Evolutionary conservation across 2,888 invertebrate genomes (phyloP), one percentile per base, ranked within the genome.

Genomic region (Synanthedon tipuliformis): DNA sequence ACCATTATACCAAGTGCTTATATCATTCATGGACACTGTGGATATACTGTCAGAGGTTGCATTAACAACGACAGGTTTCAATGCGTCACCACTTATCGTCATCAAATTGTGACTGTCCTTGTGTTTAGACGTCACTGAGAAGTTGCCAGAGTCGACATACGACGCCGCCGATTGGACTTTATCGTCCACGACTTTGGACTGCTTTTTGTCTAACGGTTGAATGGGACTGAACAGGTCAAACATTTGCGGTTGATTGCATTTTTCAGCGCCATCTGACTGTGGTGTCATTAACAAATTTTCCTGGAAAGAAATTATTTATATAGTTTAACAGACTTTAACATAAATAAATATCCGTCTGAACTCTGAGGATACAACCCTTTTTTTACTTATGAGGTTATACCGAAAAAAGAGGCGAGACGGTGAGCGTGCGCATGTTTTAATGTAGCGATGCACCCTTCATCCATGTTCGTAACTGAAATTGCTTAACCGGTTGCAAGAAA

Each of bases 1-100:
- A 81, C 83, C 87, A 86, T 91, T 90, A 69, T 92, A 89, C 92
- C 92, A 92, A 56, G 89, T 90, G 64, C 90, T 92, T 50, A 92
- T 88, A 74, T 92, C 91, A 60, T 88, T 88, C 73, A 89, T 88
- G 13, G 89, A 88, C 15, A 88, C 88, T 40, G 88, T 83, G 1
- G 87, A 83, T 60, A 87, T 82, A 40, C 78, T 86, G 51, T 88
- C 86, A 0, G 82, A 78, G 0, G 81, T 79, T 0, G 74, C 71
- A 54, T 85, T 80, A 1, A 75, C 69, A 0, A 74, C 73, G 0
- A 81, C 75, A 0, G 85, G 84, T 52, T 73, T 81, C 56, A 83
- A 54, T 0, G 75, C 80, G 54, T 83, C 81, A 1, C 83, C 81
- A 0, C 84, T 81, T 52, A 80, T 59, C 0, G 81, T 80, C 66